Conservation (phyloP, 2,888 invertebrate species). For the Mesorhabditis belari region DNA sequence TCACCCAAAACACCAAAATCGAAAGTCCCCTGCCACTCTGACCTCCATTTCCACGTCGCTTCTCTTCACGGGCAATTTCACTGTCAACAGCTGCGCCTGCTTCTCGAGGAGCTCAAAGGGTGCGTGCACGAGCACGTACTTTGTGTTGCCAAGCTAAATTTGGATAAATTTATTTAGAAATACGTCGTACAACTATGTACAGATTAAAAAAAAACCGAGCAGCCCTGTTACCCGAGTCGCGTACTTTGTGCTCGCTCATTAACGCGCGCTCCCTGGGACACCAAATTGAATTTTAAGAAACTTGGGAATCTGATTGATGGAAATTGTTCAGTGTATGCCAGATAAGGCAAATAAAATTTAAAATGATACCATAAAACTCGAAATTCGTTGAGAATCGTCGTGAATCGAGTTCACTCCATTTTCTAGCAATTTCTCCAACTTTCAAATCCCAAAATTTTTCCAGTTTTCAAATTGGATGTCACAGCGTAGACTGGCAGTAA, state of each 20-base stretch:
- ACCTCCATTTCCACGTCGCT: slow-evolving; percentile 38
- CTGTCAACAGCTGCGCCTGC: slow-evolving; percentile 45
- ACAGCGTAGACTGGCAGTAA: no score
- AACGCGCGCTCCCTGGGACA: not conserved
- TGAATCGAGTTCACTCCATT: no score
- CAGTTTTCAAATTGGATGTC: not conserved
- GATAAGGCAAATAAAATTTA: no score
- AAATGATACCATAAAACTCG: no score
- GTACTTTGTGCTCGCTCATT: not conserved
- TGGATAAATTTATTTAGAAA: not conserved
- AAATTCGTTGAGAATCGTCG: no score
- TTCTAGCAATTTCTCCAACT: not conserved
- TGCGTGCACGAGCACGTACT: slow-evolving; percentile 47
- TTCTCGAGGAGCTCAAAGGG: slow-evolving; percentile 42
- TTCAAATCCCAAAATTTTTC: not conserved
- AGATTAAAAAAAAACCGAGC: not conserved
- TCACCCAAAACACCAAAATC: not conserved
- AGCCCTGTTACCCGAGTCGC: no score
- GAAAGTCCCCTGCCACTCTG: not conserved
- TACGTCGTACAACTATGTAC: not conserved
- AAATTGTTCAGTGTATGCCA: no score
- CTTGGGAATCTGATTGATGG: no score
- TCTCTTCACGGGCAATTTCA: slow-evolving; percentile 55
- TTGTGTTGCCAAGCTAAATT: slow-evolving; percentile 14
- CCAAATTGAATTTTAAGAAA: not conserved